Conservation (phyloP, 2,113 vertebrate genomes). For the Dunckerocampus dactyliophorus region DNA sequence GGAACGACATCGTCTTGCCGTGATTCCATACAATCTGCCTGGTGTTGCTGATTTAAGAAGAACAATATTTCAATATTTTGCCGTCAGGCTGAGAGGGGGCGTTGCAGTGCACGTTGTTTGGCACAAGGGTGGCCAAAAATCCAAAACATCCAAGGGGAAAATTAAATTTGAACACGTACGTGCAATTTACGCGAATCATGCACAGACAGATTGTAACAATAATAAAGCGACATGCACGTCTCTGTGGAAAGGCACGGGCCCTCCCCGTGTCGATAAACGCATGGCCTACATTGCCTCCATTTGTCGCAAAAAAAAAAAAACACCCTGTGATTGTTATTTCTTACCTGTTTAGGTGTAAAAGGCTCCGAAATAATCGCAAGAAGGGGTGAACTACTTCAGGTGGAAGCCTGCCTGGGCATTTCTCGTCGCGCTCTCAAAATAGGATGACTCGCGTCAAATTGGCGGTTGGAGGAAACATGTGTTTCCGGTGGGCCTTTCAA, state of each 20-base stretch:
- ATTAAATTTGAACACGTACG: not conserved
- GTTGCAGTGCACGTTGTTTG: not conserved
- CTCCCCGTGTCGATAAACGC: conserved; percentile 11
- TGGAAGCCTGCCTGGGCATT: conserved; percentile 16
- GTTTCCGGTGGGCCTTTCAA: conserved; percentile 49
- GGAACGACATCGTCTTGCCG: too few relatives aligned
- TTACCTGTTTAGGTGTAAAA: conserved; percentile 44
- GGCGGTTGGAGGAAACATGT: not conserved
- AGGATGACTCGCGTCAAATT: conserved; percentile 11
- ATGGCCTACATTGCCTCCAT: not conserved
- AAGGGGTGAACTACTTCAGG: conserved; percentile 31
- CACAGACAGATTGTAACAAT: conserved; percentile 10
- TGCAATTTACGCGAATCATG: not conserved
- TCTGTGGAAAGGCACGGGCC: conserved; percentile 30
- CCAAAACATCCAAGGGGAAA: not conserved
- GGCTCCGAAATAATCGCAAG: conserved; percentile 15
- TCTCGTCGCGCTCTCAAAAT: conserved; percentile 19
- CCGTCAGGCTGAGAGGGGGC: not conserved
- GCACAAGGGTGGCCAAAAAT: not conserved
- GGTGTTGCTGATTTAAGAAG: too few relatives aligned
- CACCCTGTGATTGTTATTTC: not conserved
- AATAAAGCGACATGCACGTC: conserved; percentile 8
- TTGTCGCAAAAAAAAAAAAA: not conserved
- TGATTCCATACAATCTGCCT: too few relatives aligned
- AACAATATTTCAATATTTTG: not conserved